Evolutionary conservation across 2,888 invertebrate genomes (phyloP), one percentile per base, ranked within the genome.

Genomic region (Lamproptera curius): DNA sequence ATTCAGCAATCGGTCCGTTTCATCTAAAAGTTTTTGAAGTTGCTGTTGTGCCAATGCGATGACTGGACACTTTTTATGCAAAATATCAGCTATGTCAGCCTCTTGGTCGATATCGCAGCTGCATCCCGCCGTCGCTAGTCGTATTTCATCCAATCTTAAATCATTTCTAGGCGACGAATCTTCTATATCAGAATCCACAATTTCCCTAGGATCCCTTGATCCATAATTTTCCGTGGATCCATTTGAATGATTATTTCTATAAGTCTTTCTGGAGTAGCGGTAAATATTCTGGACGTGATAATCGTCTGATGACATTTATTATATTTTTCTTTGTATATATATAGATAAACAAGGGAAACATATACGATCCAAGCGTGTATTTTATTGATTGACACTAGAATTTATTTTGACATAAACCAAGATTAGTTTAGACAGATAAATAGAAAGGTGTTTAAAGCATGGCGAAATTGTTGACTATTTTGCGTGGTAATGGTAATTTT

Each of bases 21-120:
- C 80, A 41, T 80, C 73, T n/a, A 84, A 58, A 13, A 87, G 63
- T 37, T 65, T 70, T 47, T 76, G 69, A 1, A 85, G 67, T 56
- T 88, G 87, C 38, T 76, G 71, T 53, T 81, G 76, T 1, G 86
- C 86, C 36, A 87, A 58, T 4, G 70, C 70, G 13, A 86, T 84
- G 1, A 84, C 81, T 3, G 83, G 79, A 43, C 81, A 82, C 62
- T 87, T 88, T 53, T 78, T 84, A 54, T 85, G 83, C 4, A 84
- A 62, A 47, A 88, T 80, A 53, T 69, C 73, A 1, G 79, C 73
- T 34, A 84, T 65, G 50, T 84, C 83, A 1, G 62, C 66, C 13
- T 86, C 81, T 1, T 71, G 58, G 28, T 80, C 79, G 34, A 69
- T 36, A 10, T 74, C 74, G 45, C 79, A 82, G 51, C 73, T 79